Evolutionary conservation across 2,888 invertebrate genomes (phyloP).

Genomic region (Erebia palarica): DNA sequence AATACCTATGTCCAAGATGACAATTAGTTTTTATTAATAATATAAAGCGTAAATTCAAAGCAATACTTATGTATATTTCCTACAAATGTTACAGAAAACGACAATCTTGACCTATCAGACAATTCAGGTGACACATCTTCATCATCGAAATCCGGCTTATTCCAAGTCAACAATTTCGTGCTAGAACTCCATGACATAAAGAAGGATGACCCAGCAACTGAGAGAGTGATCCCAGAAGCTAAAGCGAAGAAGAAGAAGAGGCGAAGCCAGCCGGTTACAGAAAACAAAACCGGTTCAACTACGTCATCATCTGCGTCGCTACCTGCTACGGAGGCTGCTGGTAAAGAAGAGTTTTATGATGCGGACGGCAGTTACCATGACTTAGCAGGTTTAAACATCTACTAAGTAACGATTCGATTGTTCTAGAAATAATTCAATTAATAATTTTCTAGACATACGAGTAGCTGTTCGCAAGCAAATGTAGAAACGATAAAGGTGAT

Average conservation of each 20-base stretch:
- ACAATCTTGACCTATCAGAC: conserved; percentile 47
- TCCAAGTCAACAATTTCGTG: conserved; percentile 48
- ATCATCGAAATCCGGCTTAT: conserved; percentile 42
- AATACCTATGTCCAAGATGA: no score
- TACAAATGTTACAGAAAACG: conserved; percentile 44
- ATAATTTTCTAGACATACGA: no score
- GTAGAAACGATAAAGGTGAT: no score
- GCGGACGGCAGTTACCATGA: conserved; percentile 63
- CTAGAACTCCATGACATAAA: conserved; percentile 58
- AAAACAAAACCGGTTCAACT: conserved; percentile 42
- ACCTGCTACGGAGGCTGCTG: conserved; percentile 42
- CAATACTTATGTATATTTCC: no score
- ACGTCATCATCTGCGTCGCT: conserved; percentile 49
- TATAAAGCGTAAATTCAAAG: no score
- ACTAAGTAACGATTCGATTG: background rate
- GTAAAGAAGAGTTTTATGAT: conserved; percentile 64
- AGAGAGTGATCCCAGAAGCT: conserved; percentile 32
- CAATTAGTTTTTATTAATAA: no score
- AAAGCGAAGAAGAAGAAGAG: conserved; percentile 51
- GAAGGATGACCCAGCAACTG: conserved; percentile 48
- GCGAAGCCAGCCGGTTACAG: conserved; percentile 41
- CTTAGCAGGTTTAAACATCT: conserved; percentile 49
- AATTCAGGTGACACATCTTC: conserved; percentile 51
- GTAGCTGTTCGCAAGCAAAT: no score
- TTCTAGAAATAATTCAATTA: no score